Evolutionary conservation across 2,797 vertebrate species (phyloP).

Genomic region (Gadopsis marmoratus): DNA sequence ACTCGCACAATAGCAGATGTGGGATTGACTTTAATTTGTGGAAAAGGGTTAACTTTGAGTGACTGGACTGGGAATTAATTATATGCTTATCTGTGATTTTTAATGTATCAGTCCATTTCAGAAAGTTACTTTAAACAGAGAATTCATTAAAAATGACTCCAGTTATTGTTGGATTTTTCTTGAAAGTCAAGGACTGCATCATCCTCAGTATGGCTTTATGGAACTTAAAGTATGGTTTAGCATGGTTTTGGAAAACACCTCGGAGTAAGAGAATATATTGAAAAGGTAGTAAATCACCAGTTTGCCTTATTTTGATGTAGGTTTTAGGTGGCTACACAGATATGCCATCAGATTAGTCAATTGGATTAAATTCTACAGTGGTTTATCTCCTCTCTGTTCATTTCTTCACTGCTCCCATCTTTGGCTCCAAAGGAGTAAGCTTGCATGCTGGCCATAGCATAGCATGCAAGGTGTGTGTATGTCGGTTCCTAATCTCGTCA

Average conservation of each 20-base stretch:
- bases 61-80: not conserved
- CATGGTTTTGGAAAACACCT: not conserved
- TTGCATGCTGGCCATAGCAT: conserved; percentile 1
- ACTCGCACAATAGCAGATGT: not conserved
- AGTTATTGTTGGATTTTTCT: not conserved
- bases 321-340: not conserved
- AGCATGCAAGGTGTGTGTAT: not conserved
- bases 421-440: conserved; percentile 49
- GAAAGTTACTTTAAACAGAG: not conserved
- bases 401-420: conserved; percentile 9
- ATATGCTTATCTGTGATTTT: not conserved
- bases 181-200: not conserved
- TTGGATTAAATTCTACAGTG: not conserved
- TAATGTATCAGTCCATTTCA: not conserved
- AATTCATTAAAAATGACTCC: not conserved
- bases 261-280: not conserved
- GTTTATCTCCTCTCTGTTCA: not conserved
- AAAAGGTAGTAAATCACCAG: not conserved
- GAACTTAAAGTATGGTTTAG: not conserved
- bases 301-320: not conserved
- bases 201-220: not conserved
- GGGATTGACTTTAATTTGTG: not conserved
- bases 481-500: conserved; percentile 28
- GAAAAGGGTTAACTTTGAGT: not conserved
- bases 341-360: not conserved